Evolutionary conservation across 1,140 invertebrate genomes (phyloP).

Genomic region (Latrodectus geometricus): DNA sequence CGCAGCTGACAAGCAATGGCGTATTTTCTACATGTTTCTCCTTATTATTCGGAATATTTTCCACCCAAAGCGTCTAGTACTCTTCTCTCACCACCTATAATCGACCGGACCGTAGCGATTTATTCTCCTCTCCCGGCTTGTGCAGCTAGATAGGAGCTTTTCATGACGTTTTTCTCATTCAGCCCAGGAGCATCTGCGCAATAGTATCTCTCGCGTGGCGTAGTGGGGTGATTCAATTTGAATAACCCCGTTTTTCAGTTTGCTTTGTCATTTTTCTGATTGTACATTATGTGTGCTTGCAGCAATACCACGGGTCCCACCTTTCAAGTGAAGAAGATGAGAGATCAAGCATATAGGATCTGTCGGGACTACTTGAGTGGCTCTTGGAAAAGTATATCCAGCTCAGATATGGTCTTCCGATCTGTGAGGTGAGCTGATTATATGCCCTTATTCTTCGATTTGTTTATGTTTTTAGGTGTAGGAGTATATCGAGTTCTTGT

Average conservation of each 20-base stretch:
- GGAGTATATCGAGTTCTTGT: background rate
- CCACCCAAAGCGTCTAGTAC: background rate
- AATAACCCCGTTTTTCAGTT: background rate
- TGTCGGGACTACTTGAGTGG: conserved; percentile 88
- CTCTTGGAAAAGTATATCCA: conserved; percentile 84
- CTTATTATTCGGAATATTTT: background rate
- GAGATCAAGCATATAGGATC: conserved; percentile 83
- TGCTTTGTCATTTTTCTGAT: conserved; percentile 5
- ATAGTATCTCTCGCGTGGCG: background rate
- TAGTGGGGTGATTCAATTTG: background rate
- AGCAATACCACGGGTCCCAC: conserved; percentile 13
- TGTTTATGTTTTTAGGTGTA: background rate
- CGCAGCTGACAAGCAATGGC: background rate
- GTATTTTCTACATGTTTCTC: background rate
- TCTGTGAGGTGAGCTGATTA: conserved; percentile 78
- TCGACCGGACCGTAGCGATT: conserved; percentile 40
- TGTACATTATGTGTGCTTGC: conserved; percentile 29
- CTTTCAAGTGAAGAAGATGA: conserved; percentile 74
- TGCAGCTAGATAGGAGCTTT: background rate
- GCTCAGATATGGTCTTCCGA: conserved; percentile 81
- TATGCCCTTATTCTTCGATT: background rate
- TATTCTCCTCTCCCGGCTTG: conserved; percentile 18
- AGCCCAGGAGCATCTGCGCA: conserved; percentile 23
- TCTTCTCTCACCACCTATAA: background rate
- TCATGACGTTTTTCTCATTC: background rate